Conservation (phyloP, 2,113 vertebrate genomes). For the Tyto alba region DNA sequence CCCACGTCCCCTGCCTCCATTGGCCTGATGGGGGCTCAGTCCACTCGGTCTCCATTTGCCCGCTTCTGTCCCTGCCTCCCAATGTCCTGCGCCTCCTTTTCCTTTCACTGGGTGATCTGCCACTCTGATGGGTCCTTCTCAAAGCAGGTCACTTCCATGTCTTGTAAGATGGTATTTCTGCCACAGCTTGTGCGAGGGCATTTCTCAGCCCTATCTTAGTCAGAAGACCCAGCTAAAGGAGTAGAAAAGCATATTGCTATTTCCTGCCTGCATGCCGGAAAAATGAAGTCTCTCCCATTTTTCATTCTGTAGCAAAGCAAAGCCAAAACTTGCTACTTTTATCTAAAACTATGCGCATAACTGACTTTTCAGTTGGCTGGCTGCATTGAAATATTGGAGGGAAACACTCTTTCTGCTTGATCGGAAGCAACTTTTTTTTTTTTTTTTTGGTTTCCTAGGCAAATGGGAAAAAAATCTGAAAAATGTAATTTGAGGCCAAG, state of each 20-base stretch:
- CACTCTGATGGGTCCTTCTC: background rate
- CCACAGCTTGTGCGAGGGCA: background rate
- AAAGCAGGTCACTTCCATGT: background rate
- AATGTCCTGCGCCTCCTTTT: background rate
- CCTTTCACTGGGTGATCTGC: background rate
- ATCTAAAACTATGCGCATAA: slow-evolving; percentile 7
- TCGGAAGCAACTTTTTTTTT: background rate
- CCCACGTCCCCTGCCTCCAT: background rate
- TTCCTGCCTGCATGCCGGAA: background rate
- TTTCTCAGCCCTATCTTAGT: background rate
- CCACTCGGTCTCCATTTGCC: background rate
- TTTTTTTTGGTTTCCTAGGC: background rate
- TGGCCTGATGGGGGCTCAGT: accelerated
- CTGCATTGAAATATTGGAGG: background rate
- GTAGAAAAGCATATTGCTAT: slow-evolving; percentile 16
- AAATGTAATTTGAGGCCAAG: slow-evolving; percentile 8
- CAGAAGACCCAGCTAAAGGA: background rate
- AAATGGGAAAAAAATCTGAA: slow-evolving; percentile 2
- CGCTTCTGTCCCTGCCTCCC: background rate
- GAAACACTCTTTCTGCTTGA: background rate
- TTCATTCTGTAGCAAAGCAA: background rate
- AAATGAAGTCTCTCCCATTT: background rate
- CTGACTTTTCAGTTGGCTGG: slow-evolving; percentile 12
- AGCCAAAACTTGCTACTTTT: slow-evolving; percentile 41
- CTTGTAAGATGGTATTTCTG: background rate